Conservation (phyloP, 1,140 invertebrate genomes). For the honey bee (Apis mellifera) region DNA sequence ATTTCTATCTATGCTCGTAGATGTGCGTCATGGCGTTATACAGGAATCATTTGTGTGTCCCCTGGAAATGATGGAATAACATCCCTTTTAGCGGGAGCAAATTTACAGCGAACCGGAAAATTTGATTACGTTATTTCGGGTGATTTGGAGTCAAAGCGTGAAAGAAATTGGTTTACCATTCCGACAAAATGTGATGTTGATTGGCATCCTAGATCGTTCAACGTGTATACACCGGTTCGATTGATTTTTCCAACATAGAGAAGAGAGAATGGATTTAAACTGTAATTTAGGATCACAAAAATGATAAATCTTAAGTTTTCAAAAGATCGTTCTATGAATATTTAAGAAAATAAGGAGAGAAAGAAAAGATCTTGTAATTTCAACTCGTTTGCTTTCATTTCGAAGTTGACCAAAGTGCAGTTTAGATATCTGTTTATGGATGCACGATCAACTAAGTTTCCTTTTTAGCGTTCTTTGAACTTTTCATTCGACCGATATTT, state of each 20-base stretch:
- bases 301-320: background rate
- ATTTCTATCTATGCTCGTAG: conserved; percentile 33
- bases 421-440: background rate
- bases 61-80: conserved; percentile 2
- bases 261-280: background rate
- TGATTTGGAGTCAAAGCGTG: background rate
- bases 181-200: background rate
- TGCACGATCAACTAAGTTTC: background rate
- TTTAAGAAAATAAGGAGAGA: background rate
- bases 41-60: background rate
- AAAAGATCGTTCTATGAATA: conserved; percentile 5
- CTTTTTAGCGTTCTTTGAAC: background rate
- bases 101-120: background rate
- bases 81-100: background rate
- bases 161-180: background rate
- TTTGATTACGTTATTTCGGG: background rate
- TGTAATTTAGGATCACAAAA: background rate
- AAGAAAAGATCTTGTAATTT: background rate
- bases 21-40: background rate
- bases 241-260: background rate
- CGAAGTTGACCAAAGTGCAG: too few species aligned
- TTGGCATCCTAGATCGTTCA: background rate
- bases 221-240: background rate
- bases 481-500: background rate
- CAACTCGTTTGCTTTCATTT: background rate